These are phyloP conservation scores for Odontocolon sp. DNA, from an alignment of 2,888 invertebrate species.

Conservation along the genomic window DNA sequence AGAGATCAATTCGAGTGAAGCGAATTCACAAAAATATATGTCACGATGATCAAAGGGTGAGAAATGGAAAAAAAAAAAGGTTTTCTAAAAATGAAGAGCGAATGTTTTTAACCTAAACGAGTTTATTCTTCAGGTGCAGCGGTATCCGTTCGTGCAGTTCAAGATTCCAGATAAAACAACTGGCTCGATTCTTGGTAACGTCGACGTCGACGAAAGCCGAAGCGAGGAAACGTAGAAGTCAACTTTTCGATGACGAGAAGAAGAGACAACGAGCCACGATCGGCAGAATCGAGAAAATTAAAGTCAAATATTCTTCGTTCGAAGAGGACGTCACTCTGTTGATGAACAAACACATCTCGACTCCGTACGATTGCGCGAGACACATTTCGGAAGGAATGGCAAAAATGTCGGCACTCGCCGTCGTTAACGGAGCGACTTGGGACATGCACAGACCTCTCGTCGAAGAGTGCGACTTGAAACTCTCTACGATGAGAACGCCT, in stretches of 20 bases:
- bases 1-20: neutral
- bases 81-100: neutral
- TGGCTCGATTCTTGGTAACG: constrained; percentile 13
- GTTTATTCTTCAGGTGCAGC: neutral
- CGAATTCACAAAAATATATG: neutral
- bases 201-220: constrained; percentile 75
- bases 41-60: constrained; percentile 21
- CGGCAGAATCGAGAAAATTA: constrained; percentile 95
- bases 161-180: constrained; percentile 13
- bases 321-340: constrained; percentile 88
- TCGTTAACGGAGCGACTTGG: constrained; percentile 92
- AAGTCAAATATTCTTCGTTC: constrained; percentile 85
- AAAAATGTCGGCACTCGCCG: constrained; percentile 87
- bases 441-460: constrained; percentile 95
- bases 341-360: constrained; percentile 96
- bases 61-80: neutral
- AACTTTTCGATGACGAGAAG: constrained; percentile 90
- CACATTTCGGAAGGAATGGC: constrained; percentile 74
- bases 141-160: constrained; percentile 22
- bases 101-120: neutral
- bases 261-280: constrained; percentile 87
- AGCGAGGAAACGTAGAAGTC: constrained; percentile 84
- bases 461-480: constrained; percentile 74
- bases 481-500: constrained; percentile 81
- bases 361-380: constrained; percentile 93